Percentiles rank a stretch among this genome's conserved stretches.
Evolutionary conservation across 53 echinoderm and acorn worm genomes (phyloP).

Genomic region (Luidia sarsii): DNA sequence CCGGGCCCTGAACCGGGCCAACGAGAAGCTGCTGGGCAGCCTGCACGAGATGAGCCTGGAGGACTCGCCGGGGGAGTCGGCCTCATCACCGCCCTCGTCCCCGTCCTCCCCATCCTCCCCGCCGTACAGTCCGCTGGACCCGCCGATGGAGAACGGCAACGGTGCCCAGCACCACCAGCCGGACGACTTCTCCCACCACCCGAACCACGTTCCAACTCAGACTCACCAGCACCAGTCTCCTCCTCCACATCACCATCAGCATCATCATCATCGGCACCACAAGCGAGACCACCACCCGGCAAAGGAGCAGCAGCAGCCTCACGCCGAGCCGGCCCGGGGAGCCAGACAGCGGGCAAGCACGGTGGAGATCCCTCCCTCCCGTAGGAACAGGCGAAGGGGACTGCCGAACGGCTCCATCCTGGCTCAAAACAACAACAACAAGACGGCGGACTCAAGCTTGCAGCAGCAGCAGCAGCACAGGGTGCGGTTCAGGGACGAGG

Average conservation of each 20-base stretch:
- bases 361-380: constrained; percentile 26
- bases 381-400: constrained; percentile 7
- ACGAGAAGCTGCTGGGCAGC: constrained; percentile 78
- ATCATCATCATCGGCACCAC: background rate
- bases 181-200: too few relatives aligned
- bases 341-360: constrained; percentile 41
- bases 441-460: background rate
- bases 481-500: constrained; percentile 76
- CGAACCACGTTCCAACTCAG: too few relatives aligned
- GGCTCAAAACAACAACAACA: constrained; percentile 16
- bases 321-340: too few relatives aligned
- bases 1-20: constrained; percentile 84
- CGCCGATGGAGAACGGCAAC: background rate
- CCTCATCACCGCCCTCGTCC: constrained; percentile 27
- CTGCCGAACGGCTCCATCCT: constrained; percentile 52
- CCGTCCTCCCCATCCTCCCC: constrained; percentile 17
- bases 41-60: constrained; percentile 62
- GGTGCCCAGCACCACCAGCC: constrained; percentile 15
- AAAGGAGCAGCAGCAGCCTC: background rate
- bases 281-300: constrained; percentile 19
- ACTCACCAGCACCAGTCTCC: too few relatives aligned
- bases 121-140: constrained; percentile 17
- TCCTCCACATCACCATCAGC: too few relatives aligned
- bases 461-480: constrained; percentile 44
- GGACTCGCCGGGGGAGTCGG: constrained; percentile 25